A percentile compares a stretch with the other conserved stretches of the same genome.
Evolutionary conservation across 2,888 invertebrate species (phyloP).

Genomic region (Eupithecia subumbrata): DNA sequence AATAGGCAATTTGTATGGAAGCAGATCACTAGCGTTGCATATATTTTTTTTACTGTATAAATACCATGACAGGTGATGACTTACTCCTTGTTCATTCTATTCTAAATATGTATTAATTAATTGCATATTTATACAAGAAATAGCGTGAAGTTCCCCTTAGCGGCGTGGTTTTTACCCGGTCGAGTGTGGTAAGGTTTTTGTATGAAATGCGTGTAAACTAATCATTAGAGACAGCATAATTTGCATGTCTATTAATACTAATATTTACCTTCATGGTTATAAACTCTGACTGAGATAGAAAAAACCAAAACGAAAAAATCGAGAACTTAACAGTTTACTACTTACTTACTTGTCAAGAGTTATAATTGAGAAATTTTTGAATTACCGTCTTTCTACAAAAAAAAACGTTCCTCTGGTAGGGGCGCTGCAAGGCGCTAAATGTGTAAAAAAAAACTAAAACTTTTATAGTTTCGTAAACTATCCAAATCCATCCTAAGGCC

Average conservation of each 20-base stretch:
- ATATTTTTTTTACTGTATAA: background rate
- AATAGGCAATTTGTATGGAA: background rate
- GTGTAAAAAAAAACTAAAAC: background rate
- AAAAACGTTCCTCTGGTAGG: background rate
- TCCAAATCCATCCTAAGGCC: background rate
- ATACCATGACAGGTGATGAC: conserved; percentile 7
- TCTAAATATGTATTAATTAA: conserved; percentile 18
- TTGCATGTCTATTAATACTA: conserved; percentile 4
- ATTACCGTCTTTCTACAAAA: background rate
- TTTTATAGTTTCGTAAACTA: background rate
- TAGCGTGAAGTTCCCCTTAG: conserved; percentile 29
- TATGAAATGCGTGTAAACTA: conserved; percentile 2
- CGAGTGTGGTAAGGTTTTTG: background rate
- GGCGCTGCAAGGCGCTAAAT: background rate
- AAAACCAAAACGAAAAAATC: background rate
- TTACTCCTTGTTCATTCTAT: background rate
- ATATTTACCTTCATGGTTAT: background rate
- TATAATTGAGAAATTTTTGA: too few relatives aligned
- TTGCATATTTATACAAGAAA: conserved; percentile 22
- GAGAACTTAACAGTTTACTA: background rate
- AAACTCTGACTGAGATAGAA: too few relatives aligned
- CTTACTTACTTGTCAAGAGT: too few relatives aligned
- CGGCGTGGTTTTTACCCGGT: conserved; percentile 10
- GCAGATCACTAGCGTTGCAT: background rate
- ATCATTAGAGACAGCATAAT: conserved; percentile 7